These are phyloP conservation scores for Chinchilla lanigera DNA, from an alignment of 2,113 vertebrate genomes.

Conservation along the genomic window DNA sequence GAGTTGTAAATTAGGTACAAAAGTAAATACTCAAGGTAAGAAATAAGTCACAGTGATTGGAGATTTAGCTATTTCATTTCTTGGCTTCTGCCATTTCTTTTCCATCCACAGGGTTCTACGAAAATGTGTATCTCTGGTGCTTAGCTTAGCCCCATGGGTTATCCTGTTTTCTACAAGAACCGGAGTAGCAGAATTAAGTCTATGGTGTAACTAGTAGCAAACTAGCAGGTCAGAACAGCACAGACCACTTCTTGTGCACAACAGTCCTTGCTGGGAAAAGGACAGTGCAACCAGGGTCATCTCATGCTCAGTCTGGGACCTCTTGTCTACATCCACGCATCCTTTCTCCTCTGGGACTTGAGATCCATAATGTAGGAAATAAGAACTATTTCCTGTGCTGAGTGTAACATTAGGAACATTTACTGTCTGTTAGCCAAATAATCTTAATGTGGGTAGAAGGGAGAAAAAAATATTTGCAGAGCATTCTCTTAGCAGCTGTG, in stretches of 20 bases:
- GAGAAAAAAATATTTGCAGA: not conserved
- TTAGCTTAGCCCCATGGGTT: not conserved
- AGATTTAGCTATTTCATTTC: not conserved
- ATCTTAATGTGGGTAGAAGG: not conserved
- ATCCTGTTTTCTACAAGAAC: not conserved
- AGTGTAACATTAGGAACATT: not conserved
- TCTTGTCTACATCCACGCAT: not conserved
- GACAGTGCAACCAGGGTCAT: not conserved
- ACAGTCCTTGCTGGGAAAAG: not conserved
- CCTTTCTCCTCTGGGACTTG: not conserved
- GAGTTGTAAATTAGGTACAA: not conserved
- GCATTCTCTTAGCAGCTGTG: not conserved
- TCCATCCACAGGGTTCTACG: not conserved
- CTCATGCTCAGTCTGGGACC: not conserved
- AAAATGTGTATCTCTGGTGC: not conserved
- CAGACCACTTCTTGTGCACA: not conserved
- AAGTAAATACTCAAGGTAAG: not conserved
- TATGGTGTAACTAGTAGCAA: not conserved
- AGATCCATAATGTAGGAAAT: not conserved
- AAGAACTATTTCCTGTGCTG: not conserved
- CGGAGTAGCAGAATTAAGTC: not conserved
- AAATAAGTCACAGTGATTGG: not conserved
- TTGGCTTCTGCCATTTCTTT: not conserved
- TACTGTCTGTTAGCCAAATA: not conserved
- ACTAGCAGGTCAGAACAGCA: not conserved